A percentile compares a stretch with the other conserved stretches of the same genome.
These are phyloP conservation scores for Rhabdornis inornatus DNA, from an alignment of 2,113 vertebrate genomes.

Conservation along the genomic window DNA sequence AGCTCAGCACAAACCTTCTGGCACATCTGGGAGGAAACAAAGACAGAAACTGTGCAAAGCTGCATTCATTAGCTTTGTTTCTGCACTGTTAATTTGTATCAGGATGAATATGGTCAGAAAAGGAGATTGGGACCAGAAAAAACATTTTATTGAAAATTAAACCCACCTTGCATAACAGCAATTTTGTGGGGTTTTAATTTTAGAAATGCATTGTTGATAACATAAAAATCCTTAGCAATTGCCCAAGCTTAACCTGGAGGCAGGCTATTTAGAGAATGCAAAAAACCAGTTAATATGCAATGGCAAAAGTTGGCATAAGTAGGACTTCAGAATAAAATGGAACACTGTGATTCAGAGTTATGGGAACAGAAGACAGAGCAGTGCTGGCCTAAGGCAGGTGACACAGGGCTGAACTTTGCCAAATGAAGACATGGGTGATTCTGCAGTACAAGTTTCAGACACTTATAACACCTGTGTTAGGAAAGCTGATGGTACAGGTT, in stretches of 20 bases:
- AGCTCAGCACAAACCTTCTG: background rate
- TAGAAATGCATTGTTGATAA: background rate
- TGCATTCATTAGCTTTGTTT: background rate
- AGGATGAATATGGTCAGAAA: background rate
- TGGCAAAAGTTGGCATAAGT: background rate
- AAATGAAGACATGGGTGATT: background rate
- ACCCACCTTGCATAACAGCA: background rate
- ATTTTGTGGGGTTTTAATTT: background rate
- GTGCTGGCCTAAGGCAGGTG: background rate
- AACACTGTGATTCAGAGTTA: background rate
- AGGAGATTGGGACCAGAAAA: background rate
- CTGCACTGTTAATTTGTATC: background rate
- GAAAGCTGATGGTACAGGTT: background rate
- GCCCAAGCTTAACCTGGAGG: background rate
- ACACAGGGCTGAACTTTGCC: background rate
- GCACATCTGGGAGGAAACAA: background rate
- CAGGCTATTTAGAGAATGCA: background rate
- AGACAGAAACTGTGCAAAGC: background rate
- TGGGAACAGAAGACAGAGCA: background rate
- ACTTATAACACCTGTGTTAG: background rate
- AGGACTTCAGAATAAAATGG: background rate
- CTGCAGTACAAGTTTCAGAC: background rate
- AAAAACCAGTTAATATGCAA: background rate
- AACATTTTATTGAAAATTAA: background rate
- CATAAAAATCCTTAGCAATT: background rate